Evolutionary conservation across 2,797 vertebrate species (phyloP), one percentile per base, ranked within the genome.

Genomic region (Chelon auratus): DNA sequence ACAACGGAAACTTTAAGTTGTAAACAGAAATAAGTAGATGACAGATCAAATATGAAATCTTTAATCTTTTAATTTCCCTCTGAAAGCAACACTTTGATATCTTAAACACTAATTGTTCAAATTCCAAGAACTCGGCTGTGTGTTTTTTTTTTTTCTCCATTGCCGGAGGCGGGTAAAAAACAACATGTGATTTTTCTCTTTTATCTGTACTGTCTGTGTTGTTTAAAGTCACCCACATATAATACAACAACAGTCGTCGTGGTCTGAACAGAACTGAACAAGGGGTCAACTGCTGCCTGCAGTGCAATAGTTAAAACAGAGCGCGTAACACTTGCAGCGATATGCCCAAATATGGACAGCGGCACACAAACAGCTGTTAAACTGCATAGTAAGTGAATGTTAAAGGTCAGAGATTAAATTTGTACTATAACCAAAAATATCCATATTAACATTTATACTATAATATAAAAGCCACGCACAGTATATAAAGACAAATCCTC

Each of bases 221-320:
- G 64, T 48, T 87, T 55, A 78, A 52, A 65, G 17, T 85, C 81
- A 85, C 9, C 42, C 22, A 0, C 10, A 48, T 9, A 62, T 45
- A 69, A 64, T 17, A 58, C 45, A 2, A 45, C 12, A 55, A 74
- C 40, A 58, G 56, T 78, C 54, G 5, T 78, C 58, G 5, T 77
- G 72, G 62, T 77, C 72, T 70, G 62, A 74, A 74, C 10, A 51
- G 37, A 53, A 45, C 65, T 52, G 42, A 78, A 52, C 75, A 77
- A 36, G 26, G 39, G 84, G 77, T 82, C 79, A 80, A 85, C 20
- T 26, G 60, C 14, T 72, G 77, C 76, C 67, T 54, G 39, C 48
- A 20, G 85, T 73, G 15, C 8, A 26, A 22, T 1, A 42, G 55
- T 58, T 14, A 52, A 22, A 26, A 45, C 58, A 83, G 63, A 81